phyloP scores from a whole-genome alignment of 1,140 invertebrate species.

The Patella vulgata region DNA sequence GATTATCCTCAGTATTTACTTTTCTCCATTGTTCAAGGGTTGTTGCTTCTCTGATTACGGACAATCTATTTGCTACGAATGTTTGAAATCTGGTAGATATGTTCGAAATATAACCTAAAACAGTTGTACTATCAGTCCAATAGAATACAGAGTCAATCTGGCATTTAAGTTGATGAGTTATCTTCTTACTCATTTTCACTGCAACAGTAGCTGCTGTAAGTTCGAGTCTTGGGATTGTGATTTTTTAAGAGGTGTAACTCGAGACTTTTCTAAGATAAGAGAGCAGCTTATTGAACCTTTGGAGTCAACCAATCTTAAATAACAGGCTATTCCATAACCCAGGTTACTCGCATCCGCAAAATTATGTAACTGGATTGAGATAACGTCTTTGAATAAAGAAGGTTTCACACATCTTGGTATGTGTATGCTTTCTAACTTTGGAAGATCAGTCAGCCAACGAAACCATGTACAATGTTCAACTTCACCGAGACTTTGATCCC shows the following conservation, averaged over 20 bases:
- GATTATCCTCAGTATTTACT: conserved; percentile 8
- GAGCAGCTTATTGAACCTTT: not conserved
- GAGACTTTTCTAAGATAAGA: conserved; percentile 66
- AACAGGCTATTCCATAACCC: conserved; percentile 15
- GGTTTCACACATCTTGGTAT: conserved; percentile 19
- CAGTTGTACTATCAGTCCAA: conserved; percentile 31
- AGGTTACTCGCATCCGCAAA: conserved; percentile 4
- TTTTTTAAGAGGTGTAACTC: no score
- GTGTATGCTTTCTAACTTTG: conserved; percentile 1
- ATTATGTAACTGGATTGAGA: conserved; percentile 9
- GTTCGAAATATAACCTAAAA: conserved; percentile 24
- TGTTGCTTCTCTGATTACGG: conserved; percentile 22
- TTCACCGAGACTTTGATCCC: no score
- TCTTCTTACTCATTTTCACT: conserved; percentile 11
- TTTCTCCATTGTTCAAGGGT: conserved; percentile 20
- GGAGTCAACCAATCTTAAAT: conserved; percentile 12
- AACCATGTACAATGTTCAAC: no score
- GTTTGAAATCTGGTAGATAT: conserved; percentile 16
- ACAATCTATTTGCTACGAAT: conserved; percentile 34
- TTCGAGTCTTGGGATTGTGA: conserved; percentile 68
- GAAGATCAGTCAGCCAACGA: conserved; percentile 17
- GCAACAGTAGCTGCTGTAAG: conserved; percentile 64
- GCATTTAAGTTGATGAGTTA: conserved; percentile 19
- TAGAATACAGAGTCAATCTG: conserved; percentile 1
- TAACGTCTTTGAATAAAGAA: not conserved